phyloP scores from a whole-genome alignment of 2,888 invertebrate species.

The Campoplex capitator region DNA sequence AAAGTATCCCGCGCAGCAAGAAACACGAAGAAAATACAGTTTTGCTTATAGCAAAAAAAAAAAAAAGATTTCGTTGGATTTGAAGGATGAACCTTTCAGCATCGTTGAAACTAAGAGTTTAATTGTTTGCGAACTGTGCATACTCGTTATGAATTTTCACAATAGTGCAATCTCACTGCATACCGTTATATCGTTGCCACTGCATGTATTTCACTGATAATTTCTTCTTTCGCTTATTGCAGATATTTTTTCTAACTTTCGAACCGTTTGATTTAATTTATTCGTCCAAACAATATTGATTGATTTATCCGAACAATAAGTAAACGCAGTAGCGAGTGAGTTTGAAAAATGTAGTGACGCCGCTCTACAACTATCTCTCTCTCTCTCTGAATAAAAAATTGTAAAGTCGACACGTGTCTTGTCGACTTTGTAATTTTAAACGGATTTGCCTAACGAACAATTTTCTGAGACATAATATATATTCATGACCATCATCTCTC shows the following conservation, averaged over 20 bases:
- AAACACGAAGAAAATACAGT: neutral
- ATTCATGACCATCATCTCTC: no score
- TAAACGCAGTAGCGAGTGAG: constrained; percentile 3
- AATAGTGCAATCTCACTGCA: constrained; percentile 39
- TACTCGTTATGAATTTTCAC: constrained; percentile 30
- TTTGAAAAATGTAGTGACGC: neutral
- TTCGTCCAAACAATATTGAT: constrained; percentile 13
- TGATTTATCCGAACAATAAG: neutral
- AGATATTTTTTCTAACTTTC: constrained; percentile 19
- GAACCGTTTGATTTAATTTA: constrained; percentile 24
- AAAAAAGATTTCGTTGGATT: neutral
- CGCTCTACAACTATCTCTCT: neutral
- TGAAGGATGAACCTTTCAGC: neutral
- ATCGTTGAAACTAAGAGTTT: constrained; percentile 18
- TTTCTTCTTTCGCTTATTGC: constrained; percentile 22
- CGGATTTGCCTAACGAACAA: no score
- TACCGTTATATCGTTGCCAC: neutral
- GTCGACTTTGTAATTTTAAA: no score
- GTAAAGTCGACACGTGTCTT: no score
- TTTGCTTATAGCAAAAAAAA: neutral
- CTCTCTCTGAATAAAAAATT: no score
- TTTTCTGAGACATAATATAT: no score
- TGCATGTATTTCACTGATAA: constrained; percentile 6
- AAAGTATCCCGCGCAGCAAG: neutral
- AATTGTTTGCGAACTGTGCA: constrained; percentile 32